Evolutionary conservation across 2,797 vertebrate genomes (phyloP), one percentile per base, ranked within the genome.

Genomic region (Melanotaenia pygmaea): DNA sequence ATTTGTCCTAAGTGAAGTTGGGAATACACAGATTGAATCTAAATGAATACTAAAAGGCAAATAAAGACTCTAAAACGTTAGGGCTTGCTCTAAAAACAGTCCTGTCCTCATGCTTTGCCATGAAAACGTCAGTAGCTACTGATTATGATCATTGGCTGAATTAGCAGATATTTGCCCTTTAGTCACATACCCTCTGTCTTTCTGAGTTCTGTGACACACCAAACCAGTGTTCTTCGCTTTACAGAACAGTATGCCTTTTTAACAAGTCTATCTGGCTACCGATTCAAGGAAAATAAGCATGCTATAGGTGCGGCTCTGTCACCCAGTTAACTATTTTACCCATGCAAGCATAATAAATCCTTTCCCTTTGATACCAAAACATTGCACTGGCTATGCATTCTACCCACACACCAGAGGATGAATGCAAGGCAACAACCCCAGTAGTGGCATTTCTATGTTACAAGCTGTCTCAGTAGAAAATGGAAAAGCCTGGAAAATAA

Each of bases 261-360:
- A 93, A 90, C 86, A 92, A 92, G 91, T 93, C 93, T 93, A 94
- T 87, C 94, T 86, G 94, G 92, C 94, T 95, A 95, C 92, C 88
- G 88, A 93, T 92, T 95, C 93, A 95, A 95, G 91, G 94, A 95
- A 95, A 94, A 93, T 93, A 95, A 95, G 94, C 95, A 95, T 95
- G 95, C 95, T 94, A 91, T 90, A 93, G 94, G 94, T 93, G 93
- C 88, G 85, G 76, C 90, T 93, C 85, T 79, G 87, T 88, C 94
- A 94, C 94, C 94, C 92, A 88, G 91, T 94, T 94, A 93, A 94
- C 93, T 95, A 95, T 92, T 92, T 94, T 92, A 94, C 93, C 94
- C 95, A 95, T 95, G 95, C 95, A 95, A 95, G 94, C 94, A 87
- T 94, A 94, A 95, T 92, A 94, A 92, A 93, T 93, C 93, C 88